phyloP scores from a whole-genome alignment of 1,140 invertebrate species.

The Solenopsis invicta region DNA sequence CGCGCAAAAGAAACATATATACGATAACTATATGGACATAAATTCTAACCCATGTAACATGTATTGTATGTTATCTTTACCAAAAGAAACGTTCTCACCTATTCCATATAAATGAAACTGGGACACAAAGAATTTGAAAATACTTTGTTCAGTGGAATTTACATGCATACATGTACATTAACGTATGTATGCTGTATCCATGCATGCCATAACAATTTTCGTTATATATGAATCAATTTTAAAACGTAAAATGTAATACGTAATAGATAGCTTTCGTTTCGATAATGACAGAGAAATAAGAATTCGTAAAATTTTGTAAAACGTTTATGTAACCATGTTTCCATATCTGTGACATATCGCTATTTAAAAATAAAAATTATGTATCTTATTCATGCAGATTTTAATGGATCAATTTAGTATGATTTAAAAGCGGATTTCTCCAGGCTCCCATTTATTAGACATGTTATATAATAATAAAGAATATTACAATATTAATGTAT shows the following conservation, averaged over 20 bases:
- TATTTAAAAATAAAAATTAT: not conserved
- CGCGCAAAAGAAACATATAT: not conserved
- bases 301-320: constrained; percentile 40
- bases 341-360: not conserved
- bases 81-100: not conserved
- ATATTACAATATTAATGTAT: not conserved
- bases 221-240: constrained; percentile 40
- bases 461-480: constrained; percentile 4
- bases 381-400: constrained; percentile 2
- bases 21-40: not conserved
- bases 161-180: constrained; percentile 66
- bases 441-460: constrained; percentile 17
- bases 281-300: not conserved
- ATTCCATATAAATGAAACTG: constrained; percentile 18
- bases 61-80: not conserved
- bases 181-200: constrained; percentile 13
- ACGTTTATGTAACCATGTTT: not conserved
- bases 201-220: constrained; percentile 59
- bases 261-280: not conserved
- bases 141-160: constrained; percentile 31
- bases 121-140: constrained; percentile 24
- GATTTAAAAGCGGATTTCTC: constrained; percentile 1
- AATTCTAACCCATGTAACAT: not conserved
- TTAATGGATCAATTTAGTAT: constrained; percentile 10
- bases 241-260: not conserved